A percentile compares a stretch with the other conserved stretches of the same genome.
Evolutionary conservation across 2,888 invertebrate species (phyloP).

Genomic region (Dilophus febrilis): DNA sequence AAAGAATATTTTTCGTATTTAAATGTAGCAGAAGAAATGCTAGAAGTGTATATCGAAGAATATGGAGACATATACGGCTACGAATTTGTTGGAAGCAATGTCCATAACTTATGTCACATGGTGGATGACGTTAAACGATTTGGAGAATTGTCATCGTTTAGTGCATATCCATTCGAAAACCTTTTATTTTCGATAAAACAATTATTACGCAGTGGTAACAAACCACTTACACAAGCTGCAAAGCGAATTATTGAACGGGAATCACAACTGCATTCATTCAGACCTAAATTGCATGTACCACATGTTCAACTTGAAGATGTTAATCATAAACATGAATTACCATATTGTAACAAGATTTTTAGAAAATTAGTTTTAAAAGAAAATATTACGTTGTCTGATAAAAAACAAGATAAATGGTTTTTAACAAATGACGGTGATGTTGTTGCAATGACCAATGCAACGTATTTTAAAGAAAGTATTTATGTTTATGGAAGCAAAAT

Average conservation of each 20-base stretch:
- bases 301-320: no score
- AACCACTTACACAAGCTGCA: no score
- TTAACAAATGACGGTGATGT: background rate
- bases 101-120: slow-evolving; percentile 22
- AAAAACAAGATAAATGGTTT: slow-evolving; percentile 1
- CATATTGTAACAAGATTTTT: no score
- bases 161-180: no score
- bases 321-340: no score
- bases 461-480: slow-evolving; percentile 1
- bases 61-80: slow-evolving; percentile 17
- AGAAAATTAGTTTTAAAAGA: no score
- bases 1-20: slow-evolving; percentile 3
- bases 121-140: slow-evolving; percentile 18
- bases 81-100: slow-evolving; percentile 20
- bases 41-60: slow-evolving; percentile 11
- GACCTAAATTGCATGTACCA: no score
- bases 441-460: background rate
- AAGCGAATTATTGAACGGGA: no score
- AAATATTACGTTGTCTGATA: background rate
- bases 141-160: slow-evolving; percentile 11
- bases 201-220: no score
- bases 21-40: slow-evolving; percentile 11
- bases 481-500: background rate
- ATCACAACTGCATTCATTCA: no score
- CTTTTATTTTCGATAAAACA: no score